phyloP scores from a whole-genome alignment of 2,797 vertebrate genomes.

The Chloroceryle inda region DNA sequence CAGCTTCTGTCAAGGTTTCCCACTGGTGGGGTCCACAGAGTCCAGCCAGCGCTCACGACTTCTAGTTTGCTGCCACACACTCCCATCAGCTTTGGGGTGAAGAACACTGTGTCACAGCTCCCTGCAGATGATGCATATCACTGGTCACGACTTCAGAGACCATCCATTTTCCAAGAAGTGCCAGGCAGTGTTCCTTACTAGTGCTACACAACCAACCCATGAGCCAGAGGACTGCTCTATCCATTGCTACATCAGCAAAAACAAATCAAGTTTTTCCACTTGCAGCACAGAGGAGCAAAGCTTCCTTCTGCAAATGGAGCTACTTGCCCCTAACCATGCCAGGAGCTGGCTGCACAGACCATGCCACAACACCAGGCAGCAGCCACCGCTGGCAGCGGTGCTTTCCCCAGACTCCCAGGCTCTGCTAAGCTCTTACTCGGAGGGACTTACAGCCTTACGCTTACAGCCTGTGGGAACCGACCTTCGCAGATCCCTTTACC shows the following conservation, averaged over 20 bases:
- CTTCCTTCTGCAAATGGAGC: neutral
- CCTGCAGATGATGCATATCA: accelerated
- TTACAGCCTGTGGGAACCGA: neutral
- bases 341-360: neutral
- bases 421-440: accelerated
- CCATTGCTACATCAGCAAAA: neutral
- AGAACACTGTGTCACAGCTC: accelerated
- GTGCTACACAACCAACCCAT: accelerated
- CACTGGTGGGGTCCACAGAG: neutral
- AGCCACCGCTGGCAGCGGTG: accelerated
- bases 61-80: neutral
- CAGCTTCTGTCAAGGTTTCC: neutral
- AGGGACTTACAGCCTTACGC: neutral
- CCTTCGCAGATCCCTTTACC: too few species aligned
- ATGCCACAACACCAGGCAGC: accelerated
- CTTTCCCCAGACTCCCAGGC: neutral
- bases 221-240: neutral
- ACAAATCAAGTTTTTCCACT: neutral
- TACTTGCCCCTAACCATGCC: accelerated
- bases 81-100: neutral
- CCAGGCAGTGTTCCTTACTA: accelerated
- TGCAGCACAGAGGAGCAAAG: neutral
- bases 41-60: neutral
- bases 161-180: neutral
- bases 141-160: neutral